Evolutionary conservation across 1,140 invertebrate species (phyloP), one percentile per base, ranked within the genome.

Genomic region (Lasaia peninsularis): DNA sequence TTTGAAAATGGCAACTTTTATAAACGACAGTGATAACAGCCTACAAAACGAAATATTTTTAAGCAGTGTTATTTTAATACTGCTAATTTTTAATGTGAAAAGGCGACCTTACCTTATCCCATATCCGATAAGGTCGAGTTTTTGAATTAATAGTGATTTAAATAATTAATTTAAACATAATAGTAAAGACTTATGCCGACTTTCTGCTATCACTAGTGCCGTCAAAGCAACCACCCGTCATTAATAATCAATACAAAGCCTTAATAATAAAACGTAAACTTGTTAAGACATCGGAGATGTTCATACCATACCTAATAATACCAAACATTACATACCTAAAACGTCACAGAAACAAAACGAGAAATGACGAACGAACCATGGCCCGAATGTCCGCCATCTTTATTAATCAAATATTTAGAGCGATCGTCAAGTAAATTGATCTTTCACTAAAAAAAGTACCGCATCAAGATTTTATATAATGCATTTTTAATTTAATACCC

Each of bases 291-390:
- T 16, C 21, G 53, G 35, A 5, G 53, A 55, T 55, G 53, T 55
- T 55, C 53, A 54, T 54, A 24, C 20, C 28, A 21, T 21, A 58
- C 52, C 28, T 40, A 37, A 11, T 51, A 33, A 31, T 55, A 44
- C 56, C 54, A 56, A 34, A n/a, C 52, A 20, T 34, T 56, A 62
- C 63, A 54, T 21, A 63, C 63, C 59, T 66, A 58, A 63, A 66
- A 69, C 67, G 64, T 66, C 67, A 69, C 65, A 69, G 67, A 69
- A 69, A 62, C 60, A 44, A 44, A 50, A 35, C 52, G 11, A 33
- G n/a, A 21, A 48, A 40, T 55, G 48, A 55, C 48, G 48, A 24
- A 52, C 20, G n/a, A 12, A 51, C 1, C 24, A 21, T 11, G 40
- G 10, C 8, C 37, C 32, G 16, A 11, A 34, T 49, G 63, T 21